Conservation (phyloP, 92 coral and sea anemone genomes). For the Desmophyllum pertusum region DNA sequence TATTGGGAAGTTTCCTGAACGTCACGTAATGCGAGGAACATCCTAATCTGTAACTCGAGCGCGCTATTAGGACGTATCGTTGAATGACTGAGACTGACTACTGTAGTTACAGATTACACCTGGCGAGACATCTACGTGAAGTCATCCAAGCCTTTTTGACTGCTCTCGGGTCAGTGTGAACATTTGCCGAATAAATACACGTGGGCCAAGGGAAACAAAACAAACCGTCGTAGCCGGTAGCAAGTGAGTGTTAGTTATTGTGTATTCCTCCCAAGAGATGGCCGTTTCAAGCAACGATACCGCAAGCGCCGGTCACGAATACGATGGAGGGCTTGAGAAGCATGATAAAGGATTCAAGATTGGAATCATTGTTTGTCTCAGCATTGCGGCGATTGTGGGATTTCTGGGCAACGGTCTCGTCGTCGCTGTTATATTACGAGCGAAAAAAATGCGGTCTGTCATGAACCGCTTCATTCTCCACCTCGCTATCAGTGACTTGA, state of each 20-base stretch:
- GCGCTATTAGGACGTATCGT: not conserved
- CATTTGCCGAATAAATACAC: constrained; percentile 1
- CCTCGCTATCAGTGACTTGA: constrained; percentile 80
- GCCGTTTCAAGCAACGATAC: constrained; percentile 1
- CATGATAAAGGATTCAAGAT: constrained; percentile 51
- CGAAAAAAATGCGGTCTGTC: constrained; percentile 80
- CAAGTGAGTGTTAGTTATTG: not conserved
- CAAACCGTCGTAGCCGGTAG: not conserved
- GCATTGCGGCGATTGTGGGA: constrained; percentile 76
- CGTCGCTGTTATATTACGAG: constrained; percentile 70
- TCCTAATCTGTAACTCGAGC: not conserved
- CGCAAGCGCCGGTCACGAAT: not conserved
- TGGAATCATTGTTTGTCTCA: constrained; percentile 51
- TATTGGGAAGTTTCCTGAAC: not conserved
- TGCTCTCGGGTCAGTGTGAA: not conserved
- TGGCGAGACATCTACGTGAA: not conserved
- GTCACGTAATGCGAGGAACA: constrained; percentile 7
- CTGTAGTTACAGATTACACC: not conserved
- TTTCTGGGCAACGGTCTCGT: constrained; percentile 75
- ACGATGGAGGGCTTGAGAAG: not conserved
- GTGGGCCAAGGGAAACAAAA: not conserved
- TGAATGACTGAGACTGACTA: no score
- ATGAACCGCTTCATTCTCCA: constrained; percentile 92
- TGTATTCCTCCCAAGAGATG: constrained; percentile 33
- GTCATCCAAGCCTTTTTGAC: not conserved